phyloP scores from a whole-genome alignment of 2,113 vertebrate genomes.

The Choloepus hoffmanni region DNA sequence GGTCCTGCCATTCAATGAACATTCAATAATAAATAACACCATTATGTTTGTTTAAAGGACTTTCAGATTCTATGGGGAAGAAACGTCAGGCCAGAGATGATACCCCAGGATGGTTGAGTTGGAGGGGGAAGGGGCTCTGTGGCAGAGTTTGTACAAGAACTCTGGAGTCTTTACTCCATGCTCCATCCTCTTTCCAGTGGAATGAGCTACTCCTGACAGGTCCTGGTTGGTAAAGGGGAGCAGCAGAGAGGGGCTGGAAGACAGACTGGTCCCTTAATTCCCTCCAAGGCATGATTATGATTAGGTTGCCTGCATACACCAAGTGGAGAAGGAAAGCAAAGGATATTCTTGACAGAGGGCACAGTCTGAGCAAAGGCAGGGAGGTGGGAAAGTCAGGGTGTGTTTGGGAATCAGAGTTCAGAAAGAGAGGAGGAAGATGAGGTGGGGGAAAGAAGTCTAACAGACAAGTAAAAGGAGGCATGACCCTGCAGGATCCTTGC shows the following conservation, averaged over 20 bases:
- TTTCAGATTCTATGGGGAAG: too few relatives aligned
- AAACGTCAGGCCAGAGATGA: too few relatives aligned
- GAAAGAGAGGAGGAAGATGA: neutral
- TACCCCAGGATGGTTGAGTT: too few relatives aligned
- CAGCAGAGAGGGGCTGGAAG: neutral
- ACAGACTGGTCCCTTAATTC: neutral
- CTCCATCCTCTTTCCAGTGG: neutral
- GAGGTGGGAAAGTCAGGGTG: neutral
- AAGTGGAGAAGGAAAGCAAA: neutral
- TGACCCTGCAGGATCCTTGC: neutral
- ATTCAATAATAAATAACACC: too few relatives aligned
- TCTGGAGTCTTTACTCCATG: neutral
- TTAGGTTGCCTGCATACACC: neutral
- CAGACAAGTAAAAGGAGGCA: neutral
- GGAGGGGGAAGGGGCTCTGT: neutral
- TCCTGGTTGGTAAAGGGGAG: constrained; percentile 15
- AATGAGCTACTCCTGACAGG: neutral
- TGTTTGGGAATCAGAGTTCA: neutral
- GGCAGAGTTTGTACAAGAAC: neutral
- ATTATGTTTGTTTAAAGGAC: too few relatives aligned
- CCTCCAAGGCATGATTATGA: neutral
- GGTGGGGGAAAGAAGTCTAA: neutral
- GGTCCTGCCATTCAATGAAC: neutral
- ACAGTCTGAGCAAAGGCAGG: neutral
- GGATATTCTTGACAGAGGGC: neutral